phyloP scores from a whole-genome alignment of 2,113 vertebrate species.

The Tychaedon coryphoeus region DNA sequence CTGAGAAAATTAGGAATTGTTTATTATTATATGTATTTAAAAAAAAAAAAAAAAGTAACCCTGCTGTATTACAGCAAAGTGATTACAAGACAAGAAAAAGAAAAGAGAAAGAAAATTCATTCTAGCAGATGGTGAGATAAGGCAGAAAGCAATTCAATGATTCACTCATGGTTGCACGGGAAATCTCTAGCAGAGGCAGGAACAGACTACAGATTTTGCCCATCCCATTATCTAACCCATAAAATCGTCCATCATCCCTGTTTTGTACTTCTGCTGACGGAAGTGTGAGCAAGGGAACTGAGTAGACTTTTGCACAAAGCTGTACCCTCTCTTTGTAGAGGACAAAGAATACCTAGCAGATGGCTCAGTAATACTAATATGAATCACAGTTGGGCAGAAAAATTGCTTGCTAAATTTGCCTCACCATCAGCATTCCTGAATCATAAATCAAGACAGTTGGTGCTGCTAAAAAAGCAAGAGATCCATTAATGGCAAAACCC shows the following conservation, averaged over 20 bases:
- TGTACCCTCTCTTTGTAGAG: background rate
- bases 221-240: background rate
- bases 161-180: background rate
- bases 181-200: background rate
- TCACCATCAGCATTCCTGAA: constrained; percentile 21
- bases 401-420: constrained; percentile 52
- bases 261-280: background rate
- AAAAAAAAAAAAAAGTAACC: background rate
- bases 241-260: background rate
- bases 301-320: background rate
- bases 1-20: background rate
- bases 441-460: constrained; percentile 26
- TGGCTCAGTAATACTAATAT: constrained; percentile 40
- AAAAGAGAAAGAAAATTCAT: background rate
- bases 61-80: background rate
- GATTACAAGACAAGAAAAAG: background rate
- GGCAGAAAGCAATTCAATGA: background rate
- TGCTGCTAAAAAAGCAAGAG: constrained; percentile 9
- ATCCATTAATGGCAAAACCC: constrained; percentile 20
- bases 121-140: background rate
- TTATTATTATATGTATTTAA: background rate
- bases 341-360: constrained; percentile 53
- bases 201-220: background rate
- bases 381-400: constrained; percentile 32
- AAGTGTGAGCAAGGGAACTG: background rate